Conservation (phyloP, 2,888 invertebrate species). For the Sycophila texana region DNA sequence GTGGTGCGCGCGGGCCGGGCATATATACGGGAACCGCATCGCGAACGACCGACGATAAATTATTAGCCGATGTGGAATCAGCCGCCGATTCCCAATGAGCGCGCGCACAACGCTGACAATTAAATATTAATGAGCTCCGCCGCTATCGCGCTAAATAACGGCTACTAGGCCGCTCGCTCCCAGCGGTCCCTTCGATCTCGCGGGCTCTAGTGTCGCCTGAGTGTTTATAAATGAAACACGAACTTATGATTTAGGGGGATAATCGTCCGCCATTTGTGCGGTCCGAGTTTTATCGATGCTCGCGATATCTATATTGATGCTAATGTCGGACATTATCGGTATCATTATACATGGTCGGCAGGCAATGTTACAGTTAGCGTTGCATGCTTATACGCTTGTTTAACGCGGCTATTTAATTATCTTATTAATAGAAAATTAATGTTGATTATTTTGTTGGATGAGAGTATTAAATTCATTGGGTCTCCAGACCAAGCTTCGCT, state of each 20-base stretch:
- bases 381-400: not conserved
- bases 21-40: constrained; percentile 9
- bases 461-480: not conserved
- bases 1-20: not conserved
- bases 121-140: constrained; percentile 56
- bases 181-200: not conserved
- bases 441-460: not conserved
- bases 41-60: constrained; percentile 35
- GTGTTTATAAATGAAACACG: constrained; percentile 50
- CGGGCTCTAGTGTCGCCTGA: constrained; percentile 2
- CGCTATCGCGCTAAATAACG: constrained; percentile 39
- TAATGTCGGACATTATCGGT: not conserved
- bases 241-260: constrained; percentile 47
- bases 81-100: constrained; percentile 39
- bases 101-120: constrained; percentile 47
- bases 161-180: not conserved
- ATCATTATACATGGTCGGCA: not conserved
- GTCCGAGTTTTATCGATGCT: constrained; percentile 18
- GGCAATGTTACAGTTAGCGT: not conserved
- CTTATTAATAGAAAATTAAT: constrained; percentile 1
- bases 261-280: constrained; percentile 15
- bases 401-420: not conserved
- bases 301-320: not conserved
- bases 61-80: constrained; percentile 22
- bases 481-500: no score